Conservation (phyloP, 1,140 invertebrate species). For the Bombus polaris region DNA sequence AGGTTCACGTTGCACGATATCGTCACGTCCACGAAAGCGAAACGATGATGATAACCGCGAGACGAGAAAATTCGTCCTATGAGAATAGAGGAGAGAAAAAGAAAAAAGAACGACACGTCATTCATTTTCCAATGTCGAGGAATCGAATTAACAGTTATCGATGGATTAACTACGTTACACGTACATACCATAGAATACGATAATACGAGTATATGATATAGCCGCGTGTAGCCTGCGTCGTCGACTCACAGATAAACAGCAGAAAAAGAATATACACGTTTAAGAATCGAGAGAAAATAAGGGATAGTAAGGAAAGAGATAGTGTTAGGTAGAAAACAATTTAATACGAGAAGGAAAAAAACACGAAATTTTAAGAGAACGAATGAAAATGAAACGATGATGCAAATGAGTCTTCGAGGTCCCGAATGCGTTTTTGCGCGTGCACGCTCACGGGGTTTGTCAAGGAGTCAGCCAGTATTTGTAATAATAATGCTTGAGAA, state of each 20-base stretch:
- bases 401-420: constrained; percentile 67
- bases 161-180: constrained; percentile 11
- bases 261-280: neutral
- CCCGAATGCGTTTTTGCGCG: constrained; percentile 82
- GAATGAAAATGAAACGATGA: constrained; percentile 31
- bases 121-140: constrained; percentile 22
- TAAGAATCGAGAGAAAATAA: neutral
- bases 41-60: neutral
- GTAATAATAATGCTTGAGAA: constrained; percentile 93
- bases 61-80: constrained; percentile 3
- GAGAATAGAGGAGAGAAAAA: no score
- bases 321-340: neutral
- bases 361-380: constrained; percentile 19
- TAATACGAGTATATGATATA: neutral
- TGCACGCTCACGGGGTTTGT: constrained; percentile 82
- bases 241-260: constrained; percentile 21
- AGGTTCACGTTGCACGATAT: constrained; percentile 37
- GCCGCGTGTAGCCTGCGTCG: constrained; percentile 36
- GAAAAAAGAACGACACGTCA: constrained; percentile 8
- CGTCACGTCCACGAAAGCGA: constrained; percentile 8
- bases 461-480: constrained; percentile 87
- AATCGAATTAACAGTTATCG: constrained; percentile 22
- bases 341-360: neutral
- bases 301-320: constrained; percentile 8
- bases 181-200: constrained; percentile 8